Percentiles rank a stretch among this genome's conserved stretches.
These are phyloP conservation scores for Aeoliscus strigatus DNA, from an alignment of 2,797 vertebrate species.

Conservation along the genomic window DNA sequence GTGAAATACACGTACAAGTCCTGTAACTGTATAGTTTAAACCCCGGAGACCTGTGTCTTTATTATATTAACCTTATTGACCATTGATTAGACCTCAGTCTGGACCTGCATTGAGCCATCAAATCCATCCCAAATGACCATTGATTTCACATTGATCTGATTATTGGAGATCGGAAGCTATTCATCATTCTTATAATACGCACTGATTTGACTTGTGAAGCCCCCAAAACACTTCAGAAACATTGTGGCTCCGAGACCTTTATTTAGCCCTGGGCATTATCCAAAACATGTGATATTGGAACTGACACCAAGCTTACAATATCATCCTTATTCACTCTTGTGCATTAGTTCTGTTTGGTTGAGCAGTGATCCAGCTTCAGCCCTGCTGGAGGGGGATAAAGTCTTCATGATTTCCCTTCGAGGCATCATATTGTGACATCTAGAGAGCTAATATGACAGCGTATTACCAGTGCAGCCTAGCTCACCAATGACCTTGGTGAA, in stretches of 20 bases:
- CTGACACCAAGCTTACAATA: slow-evolving; percentile 55
- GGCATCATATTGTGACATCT: slow-evolving; percentile 47
- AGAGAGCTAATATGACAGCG: slow-evolving; percentile 54
- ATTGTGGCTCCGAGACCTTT: slow-evolving; percentile 18
- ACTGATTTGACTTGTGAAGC: slow-evolving; percentile 11
- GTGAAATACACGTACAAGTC: too few species aligned
- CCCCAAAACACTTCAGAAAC: slow-evolving; percentile 14
- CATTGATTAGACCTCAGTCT: slow-evolving; percentile 3
- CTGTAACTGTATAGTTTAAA: too few species aligned
- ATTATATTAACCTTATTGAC: slow-evolving; percentile 5
- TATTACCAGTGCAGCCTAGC: slow-evolving; percentile 39
- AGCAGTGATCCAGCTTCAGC: slow-evolving; percentile 43
- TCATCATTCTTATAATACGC: slow-evolving; percentile 21
- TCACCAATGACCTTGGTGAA: slow-evolving; percentile 44
- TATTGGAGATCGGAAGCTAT: slow-evolving; percentile 21
- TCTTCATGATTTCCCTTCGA: slow-evolving; percentile 43
- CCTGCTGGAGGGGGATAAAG: slow-evolving; percentile 40
- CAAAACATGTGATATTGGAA: slow-evolving; percentile 39
- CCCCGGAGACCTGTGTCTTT: neutral
- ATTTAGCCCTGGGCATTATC: slow-evolving; percentile 33
- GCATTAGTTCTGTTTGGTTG: slow-evolving; percentile 61
- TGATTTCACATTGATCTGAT: slow-evolving; percentile 15
- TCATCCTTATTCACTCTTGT: slow-evolving; percentile 57
- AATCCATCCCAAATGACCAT: slow-evolving; percentile 19
- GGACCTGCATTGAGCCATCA: slow-evolving; percentile 22